A percentile compares a stretch with the other conserved stretches of the same genome.
Conservation (phyloP, 2,113 vertebrate genomes). For the Sus scrofa region DNA sequence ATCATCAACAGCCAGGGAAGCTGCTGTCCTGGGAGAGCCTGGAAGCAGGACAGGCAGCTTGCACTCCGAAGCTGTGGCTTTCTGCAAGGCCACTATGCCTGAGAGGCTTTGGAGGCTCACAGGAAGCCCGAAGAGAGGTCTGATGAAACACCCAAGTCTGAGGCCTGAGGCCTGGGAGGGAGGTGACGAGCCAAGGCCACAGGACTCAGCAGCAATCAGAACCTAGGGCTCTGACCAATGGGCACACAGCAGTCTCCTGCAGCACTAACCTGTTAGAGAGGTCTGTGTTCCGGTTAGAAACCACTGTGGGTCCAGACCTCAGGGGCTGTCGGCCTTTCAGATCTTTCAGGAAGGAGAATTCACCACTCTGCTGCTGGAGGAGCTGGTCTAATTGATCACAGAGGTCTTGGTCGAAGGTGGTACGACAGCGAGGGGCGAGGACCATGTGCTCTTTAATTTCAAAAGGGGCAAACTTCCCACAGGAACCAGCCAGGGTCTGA, state of each 20-base stretch:
- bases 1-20: accelerated
- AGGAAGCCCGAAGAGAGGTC: background rate
- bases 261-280: constrained; percentile 84
- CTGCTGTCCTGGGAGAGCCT: background rate
- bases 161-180: background rate
- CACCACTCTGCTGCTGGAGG: constrained; percentile 85
- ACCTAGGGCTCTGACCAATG: background rate
- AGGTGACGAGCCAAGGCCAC: background rate
- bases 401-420: constrained; percentile 88
- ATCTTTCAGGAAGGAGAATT: constrained; percentile 89
- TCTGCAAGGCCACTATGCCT: background rate
- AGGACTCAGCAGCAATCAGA: no score
- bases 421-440: constrained; percentile 93
- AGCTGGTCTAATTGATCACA: constrained; percentile 91
- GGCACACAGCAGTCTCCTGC: accelerated
- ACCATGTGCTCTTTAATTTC: constrained; percentile 98
- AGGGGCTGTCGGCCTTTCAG: constrained; percentile 90
- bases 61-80: accelerated
- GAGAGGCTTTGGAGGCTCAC: no score
- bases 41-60: no score
- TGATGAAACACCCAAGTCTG: background rate
- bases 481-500: constrained; percentile 96
- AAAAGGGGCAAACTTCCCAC: constrained; percentile 98
- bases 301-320: constrained; percentile 89
- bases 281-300: background rate